phyloP scores from a whole-genome alignment of 2,113 vertebrate species.

The Xiphophorus couchianus region DNA sequence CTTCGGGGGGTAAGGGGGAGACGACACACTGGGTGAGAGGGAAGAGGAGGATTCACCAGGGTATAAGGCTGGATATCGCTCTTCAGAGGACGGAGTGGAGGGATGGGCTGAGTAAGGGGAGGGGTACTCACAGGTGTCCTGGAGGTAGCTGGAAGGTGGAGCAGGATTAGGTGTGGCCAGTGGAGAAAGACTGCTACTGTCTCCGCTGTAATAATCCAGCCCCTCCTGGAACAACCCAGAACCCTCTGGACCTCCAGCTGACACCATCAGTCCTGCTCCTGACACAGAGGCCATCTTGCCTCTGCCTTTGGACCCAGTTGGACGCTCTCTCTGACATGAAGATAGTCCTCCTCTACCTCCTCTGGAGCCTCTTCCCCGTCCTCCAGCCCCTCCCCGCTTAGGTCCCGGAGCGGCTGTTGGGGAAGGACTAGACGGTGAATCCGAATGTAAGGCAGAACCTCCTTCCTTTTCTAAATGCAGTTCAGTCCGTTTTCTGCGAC shows the following conservation, averaged over 20 bases:
- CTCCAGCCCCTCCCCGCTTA: slow-evolving; percentile 87
- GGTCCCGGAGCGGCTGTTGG: slow-evolving; percentile 86
- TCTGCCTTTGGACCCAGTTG: slow-evolving; percentile 82
- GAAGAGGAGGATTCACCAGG: slow-evolving; percentile 88
- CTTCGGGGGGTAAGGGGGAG: slow-evolving; percentile 85
- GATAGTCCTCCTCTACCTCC: slow-evolving; percentile 84
- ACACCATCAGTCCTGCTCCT: slow-evolving; percentile 57
- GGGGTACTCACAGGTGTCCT: slow-evolving; percentile 94
- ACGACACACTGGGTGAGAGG: slow-evolving; percentile 88
- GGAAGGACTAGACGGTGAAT: slow-evolving; percentile 88
- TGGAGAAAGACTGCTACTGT: slow-evolving; percentile 95
- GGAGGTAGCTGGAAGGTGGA: slow-evolving; percentile 86
- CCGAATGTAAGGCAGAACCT: slow-evolving; percentile 82
- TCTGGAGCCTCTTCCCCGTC: slow-evolving; percentile 88
- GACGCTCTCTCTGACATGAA: slow-evolving; percentile 90
- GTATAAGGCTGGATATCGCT: slow-evolving; percentile 91
- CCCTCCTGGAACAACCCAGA: slow-evolving; percentile 93
- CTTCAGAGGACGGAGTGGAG: slow-evolving; percentile 93
- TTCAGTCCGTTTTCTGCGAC: slow-evolving; percentile 94
- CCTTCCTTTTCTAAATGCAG: slow-evolving; percentile 85
- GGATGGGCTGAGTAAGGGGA: slow-evolving; percentile 97
- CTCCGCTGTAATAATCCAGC: slow-evolving; percentile 96
- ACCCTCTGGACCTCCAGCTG: slow-evolving; percentile 77
- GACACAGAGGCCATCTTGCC: slow-evolving; percentile 76
- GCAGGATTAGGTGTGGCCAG: slow-evolving; percentile 89